These are phyloP conservation scores for Cuniculus paca DNA, from an alignment of 2,797 vertebrate species.

Conservation along the genomic window DNA sequence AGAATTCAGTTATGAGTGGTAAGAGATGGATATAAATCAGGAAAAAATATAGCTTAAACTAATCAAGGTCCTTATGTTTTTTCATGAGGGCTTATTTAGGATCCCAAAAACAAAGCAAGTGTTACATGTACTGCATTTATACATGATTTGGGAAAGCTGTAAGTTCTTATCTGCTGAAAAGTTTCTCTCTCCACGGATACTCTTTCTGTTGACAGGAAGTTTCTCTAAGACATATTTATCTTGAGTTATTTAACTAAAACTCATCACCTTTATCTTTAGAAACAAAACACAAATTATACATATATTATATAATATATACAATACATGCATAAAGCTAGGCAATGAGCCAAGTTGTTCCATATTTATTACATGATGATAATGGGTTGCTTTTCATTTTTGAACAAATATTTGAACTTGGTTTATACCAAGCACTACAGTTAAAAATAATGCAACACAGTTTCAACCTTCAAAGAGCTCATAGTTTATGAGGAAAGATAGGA, in stretches of 20 bases:
- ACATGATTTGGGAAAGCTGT: neutral
- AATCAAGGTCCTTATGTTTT: neutral
- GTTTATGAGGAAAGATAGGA: neutral
- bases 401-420: neutral
- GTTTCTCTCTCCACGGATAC: neutral
- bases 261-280: neutral
- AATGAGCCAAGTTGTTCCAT: neutral
- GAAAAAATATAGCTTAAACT: neutral
- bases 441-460: neutral
- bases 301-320: neutral
- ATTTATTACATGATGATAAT: too few relatives aligned
- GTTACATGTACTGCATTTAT: neutral
- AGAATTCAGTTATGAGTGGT: neutral
- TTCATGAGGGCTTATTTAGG: neutral
- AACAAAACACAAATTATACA: neutral
- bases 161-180: neutral
- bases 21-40: neutral
- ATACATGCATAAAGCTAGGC: neutral
- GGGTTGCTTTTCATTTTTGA: neutral
- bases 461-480: neutral
- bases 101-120: neutral
- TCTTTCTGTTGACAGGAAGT: neutral
- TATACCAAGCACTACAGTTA: neutral
- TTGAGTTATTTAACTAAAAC: neutral
- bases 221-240: neutral